Evolutionary conservation across 2,113 vertebrate genomes (phyloP), one percentile per base, ranked within the genome.

Genomic region (Stercorarius parasiticus): DNA sequence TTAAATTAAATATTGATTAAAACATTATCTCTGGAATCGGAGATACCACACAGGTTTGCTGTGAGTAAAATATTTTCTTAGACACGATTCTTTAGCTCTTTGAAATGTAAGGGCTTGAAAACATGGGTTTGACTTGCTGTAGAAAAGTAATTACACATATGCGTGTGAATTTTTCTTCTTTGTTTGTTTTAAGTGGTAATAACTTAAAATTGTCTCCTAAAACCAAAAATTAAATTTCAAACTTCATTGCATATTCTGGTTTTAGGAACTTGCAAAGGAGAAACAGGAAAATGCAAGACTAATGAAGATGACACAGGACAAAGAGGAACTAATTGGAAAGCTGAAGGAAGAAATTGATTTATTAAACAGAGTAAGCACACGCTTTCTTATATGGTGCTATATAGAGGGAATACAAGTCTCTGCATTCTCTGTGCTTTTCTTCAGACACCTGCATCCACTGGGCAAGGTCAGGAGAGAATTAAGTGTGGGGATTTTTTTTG

Each of bases 261-360:
- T 94, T 65, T 96, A 99, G 99, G 99, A 99, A 89, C 97, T 99
- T 95, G 94, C 98, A 79, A 98, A 98, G 82, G 99, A 99, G 98
- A 98, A 97, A 55, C 99, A 99, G 96, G 99, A 99, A 98, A 99
- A 98, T 79, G 77, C 69, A 27, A 98, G 98, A 95, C 95, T 99
- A 97, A 76, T 99, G 94, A 99, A 98, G 93, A 94, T 98, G 88
- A 97, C 98, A 13, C 98, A 99, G 97, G 99, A 99, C 94, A 99
- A 99, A 98, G 99, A 99, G 23, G 99, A 99, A 80, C 97, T 99
- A 96, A 99, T 99, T 52, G 97, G 97, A 82, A 99, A 99, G 97
- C 98, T 99, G 97, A 99, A 98, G 97, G 99, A 99, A 96, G 99
- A 99, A 98, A 99, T 99, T 56, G 99, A 99, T 97, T 98, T 99